Base-by-base conservation (phyloP, 2,888 invertebrate species). In the Drosophila rellima region DNA sequence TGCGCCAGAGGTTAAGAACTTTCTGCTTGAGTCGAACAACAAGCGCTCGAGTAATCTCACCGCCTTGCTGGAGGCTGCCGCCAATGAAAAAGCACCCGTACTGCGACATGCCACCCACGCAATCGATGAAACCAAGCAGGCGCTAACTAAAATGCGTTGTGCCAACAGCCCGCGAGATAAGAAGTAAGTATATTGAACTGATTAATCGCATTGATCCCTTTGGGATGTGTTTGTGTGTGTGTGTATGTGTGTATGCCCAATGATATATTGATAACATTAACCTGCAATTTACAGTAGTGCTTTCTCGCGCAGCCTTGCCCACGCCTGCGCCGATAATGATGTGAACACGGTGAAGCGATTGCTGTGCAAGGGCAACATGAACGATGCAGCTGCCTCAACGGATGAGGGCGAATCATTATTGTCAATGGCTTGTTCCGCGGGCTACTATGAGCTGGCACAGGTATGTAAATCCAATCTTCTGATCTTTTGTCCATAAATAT, bases 341-440 rank as follows among this genome's bases (percentile, higher is more conserved):
- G 97, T 98, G 63, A 96, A 96, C 81, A 97, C 98, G 18, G 98
- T 98, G 61, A 95, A 96, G 86, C 97, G 97, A 92, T 94, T 98
- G 74, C 94, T 98, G 70, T 97, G 97, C 52, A 98, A 98, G 93
- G 98, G 98, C 54, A 93, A 92, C 64, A 97, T 98, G 70, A 97
- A 98, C 94, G 98, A 98, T 94, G 89, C 89, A 8, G 70, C 87
- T 11, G 84, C 83, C 31, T 98, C 98, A 77, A 98, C 98, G 69
- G 98, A 99, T 93, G 98, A 99, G 93, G 99, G 98, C 80, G 99
- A 99, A 93, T 98, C 98, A 90, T 94, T 99, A 74, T 94, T 99
- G 74, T 98, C 98, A 60, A 95, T 99, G 89, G 99, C 99, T 70
- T 99, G 99, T 93, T 98, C 98, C 72, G 98, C 98, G 72, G 99